Evolutionary conservation across 2,797 vertebrate genomes (phyloP).

Genomic region (Sternotherus odoratus): DNA sequence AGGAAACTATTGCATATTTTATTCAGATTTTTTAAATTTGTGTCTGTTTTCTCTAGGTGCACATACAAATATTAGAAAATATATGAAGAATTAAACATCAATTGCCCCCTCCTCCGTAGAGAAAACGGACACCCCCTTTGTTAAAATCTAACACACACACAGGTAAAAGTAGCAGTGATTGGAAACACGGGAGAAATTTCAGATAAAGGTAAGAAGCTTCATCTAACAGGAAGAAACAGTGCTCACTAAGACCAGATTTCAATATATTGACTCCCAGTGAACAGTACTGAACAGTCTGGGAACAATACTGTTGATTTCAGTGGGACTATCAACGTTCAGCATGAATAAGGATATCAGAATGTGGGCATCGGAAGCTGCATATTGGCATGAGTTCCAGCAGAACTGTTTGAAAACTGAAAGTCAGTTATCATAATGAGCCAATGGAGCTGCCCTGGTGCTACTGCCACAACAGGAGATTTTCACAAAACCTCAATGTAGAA

Average conservation of each 20-base stretch:
- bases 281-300: neutral
- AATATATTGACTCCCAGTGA: neutral
- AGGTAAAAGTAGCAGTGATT: constrained; percentile 26
- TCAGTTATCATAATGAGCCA: no score
- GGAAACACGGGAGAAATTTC: constrained; percentile 30
- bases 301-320: no score
- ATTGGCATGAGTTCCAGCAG: no score
- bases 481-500: no score
- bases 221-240: neutral
- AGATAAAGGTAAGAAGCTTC: constrained; percentile 44
- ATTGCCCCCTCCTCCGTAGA: constrained; percentile 55
- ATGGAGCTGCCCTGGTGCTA: no score
- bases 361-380: no score
- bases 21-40: constrained; percentile 36
- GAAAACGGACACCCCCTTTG: constrained; percentile 1
- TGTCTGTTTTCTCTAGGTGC: constrained; percentile 64
- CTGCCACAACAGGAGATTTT: no score
- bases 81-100: constrained; percentile 66
- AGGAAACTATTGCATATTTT: constrained; percentile 18
- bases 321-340: no score
- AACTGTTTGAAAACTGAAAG: no score
- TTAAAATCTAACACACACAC: constrained; percentile 56
- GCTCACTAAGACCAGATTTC: neutral
- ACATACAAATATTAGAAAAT: constrained; percentile 68
- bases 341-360: no score